These are phyloP conservation scores for Onychomys arenicola DNA, from an alignment of 2,797 vertebrate species.

Conservation along the genomic window DNA sequence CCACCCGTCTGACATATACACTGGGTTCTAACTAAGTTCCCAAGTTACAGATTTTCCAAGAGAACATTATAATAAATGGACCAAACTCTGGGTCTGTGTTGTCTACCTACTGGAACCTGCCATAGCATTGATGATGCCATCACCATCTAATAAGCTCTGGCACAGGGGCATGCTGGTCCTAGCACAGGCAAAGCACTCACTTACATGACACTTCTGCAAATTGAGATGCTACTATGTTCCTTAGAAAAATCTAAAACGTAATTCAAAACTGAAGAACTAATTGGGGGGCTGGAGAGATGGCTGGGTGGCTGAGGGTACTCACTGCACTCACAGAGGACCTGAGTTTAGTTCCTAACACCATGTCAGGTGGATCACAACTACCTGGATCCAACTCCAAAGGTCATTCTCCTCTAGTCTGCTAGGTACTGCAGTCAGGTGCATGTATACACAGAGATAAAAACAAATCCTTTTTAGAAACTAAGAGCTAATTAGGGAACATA, in stretches of 20 bases:
- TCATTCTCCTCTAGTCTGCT: too few relatives aligned
- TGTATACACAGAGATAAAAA: too few relatives aligned
- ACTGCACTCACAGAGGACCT: not conserved
- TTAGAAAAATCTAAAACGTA: not conserved
- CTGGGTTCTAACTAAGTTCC: not conserved
- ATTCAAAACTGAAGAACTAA: not conserved
- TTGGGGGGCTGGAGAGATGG: not conserved
- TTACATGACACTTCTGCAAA: not conserved
- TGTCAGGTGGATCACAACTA: not conserved
- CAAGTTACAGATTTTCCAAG: conserved; percentile 4
- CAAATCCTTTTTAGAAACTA: not conserved
- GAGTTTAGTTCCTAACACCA: not conserved
- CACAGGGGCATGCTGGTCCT: not conserved
- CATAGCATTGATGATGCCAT: not conserved
- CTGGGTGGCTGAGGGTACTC: not conserved
- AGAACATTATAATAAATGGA: not conserved
- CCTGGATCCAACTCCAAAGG: not conserved
- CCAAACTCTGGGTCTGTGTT: not conserved
- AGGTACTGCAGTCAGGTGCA: too few relatives aligned
- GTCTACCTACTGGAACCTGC: not conserved
- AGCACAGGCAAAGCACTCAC: too few relatives aligned
- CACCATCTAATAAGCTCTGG: not conserved
- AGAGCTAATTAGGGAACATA: conserved; percentile 11
- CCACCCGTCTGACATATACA: not conserved
- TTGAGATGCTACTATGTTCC: not conserved